Evolutionary conservation across 2,113 vertebrate species (phyloP), one percentile per base, ranked within the genome.

Genomic region (Tringa solitaria): DNA sequence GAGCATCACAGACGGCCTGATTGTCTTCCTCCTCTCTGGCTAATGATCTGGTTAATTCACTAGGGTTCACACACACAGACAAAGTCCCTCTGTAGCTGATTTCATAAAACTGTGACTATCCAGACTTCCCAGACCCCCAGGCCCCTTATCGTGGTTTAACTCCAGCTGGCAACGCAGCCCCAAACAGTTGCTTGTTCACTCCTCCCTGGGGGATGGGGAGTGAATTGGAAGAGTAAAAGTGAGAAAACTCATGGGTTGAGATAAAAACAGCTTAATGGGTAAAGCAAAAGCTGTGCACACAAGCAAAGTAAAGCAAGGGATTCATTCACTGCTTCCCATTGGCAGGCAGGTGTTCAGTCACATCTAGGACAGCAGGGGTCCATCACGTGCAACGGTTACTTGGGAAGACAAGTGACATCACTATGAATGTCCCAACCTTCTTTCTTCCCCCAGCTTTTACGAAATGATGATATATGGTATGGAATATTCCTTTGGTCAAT

Each of bases 401-500:
- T 75, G 45, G 39, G 39, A 65, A 76, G n/a, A 75, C 20, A 43
- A 89, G n/a, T 1, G 8, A 6, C 33, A 46, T 53, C 14, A 21
- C 4, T 53, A 14, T 3, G 14, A 84, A 65, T 2, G 0, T 20
- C 6, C 2, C 11, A 19, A 13, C 12, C 3, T 72, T 63, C 37
- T 20, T 60, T 12, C 39, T 53, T 50, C 27, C 4, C 12, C 8
- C 50, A 79, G 13, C 3, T 32, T 39, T 75, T 18, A 7, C 57
- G 19, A 7, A 8, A 26, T 26, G 69, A 13, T 1, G 2, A 46
- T 59, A 24, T 53, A 46, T 14, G 22, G 6, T 30, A 9, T 26
- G 16, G 33, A 5, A n/a, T 30, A 54, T 18, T 9, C 12, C 30
- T 69, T 12, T 8, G 11, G 26, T 48, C 61, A 48, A 0, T 0